Percentiles rank a stretch among this genome's conserved stretches.
phyloP scores from a whole-genome alignment of 2,113 vertebrate species.

The Epinephelus fuscoguttatus region DNA sequence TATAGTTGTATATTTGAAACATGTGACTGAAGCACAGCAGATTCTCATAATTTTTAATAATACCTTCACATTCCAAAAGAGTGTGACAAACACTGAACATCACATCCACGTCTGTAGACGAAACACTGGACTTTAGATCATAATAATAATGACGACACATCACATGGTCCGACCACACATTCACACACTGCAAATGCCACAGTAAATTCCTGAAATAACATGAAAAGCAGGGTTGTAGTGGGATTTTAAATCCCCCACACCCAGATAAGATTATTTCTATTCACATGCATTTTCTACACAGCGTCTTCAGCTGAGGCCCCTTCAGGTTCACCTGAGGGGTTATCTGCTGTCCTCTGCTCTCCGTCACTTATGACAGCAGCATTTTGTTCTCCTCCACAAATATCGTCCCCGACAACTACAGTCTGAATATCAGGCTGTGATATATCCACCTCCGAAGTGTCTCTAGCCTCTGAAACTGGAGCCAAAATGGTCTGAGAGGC shows the following conservation, averaged over 20 bases:
- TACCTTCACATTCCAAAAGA: background rate
- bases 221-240: background rate
- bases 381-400: background rate
- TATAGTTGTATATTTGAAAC: background rate
- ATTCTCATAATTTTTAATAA: background rate
- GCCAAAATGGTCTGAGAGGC: constrained; percentile 75
- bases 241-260: background rate
- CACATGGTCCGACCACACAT: background rate
- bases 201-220: constrained; percentile 6
- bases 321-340: constrained; percentile 1
- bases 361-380: constrained; percentile 1
- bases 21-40: background rate
- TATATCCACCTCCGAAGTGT: background rate
- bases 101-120: background rate
- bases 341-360: constrained; percentile 5
- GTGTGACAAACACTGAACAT: constrained; percentile 2
- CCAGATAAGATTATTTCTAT: background rate
- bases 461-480: constrained; percentile 31
- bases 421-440: constrained; percentile 35
- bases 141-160: constrained; percentile 5
- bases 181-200: background rate
- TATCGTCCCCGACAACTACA: constrained; percentile 44
- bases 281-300: constrained; percentile 17
- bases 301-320: background rate
- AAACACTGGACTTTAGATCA: background rate